A percentile compares a stretch with the other conserved stretches of the same genome.
These are phyloP conservation scores for Chionoecetes opilio DNA, from an alignment of 1,140 invertebrate genomes.

Conservation along the genomic window DNA sequence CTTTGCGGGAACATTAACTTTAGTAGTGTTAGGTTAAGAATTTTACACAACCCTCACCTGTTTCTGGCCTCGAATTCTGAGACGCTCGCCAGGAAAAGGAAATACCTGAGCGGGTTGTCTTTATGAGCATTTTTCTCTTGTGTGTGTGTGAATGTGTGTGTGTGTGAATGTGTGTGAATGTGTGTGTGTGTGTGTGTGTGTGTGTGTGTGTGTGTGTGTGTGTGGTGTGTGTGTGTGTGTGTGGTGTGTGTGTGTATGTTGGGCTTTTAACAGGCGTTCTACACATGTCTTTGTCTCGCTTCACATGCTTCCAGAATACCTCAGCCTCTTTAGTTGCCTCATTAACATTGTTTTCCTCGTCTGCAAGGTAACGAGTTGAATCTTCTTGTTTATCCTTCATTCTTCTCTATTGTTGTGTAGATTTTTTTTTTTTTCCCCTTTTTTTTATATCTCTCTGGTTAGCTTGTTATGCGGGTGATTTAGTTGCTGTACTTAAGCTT, in stretches of 20 bases:
- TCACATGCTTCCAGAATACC: slow-evolving; percentile 16
- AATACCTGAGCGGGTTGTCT: neutral
- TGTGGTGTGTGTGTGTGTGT: too few species aligned
- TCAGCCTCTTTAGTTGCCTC: neutral
- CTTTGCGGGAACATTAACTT: neutral
- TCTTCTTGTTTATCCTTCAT: neutral
- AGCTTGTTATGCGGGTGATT: too few species aligned
- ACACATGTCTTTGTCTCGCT: neutral
- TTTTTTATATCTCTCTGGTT: too few species aligned
- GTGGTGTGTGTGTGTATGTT: too few species aligned
- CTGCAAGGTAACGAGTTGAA: neutral
- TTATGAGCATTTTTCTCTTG: neutral
- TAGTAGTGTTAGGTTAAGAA: neutral
- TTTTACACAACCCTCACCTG: neutral
- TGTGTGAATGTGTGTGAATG: too few species aligned
- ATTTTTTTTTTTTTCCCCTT: too few species aligned
- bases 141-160: too few species aligned
- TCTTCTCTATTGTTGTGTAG: neutral
- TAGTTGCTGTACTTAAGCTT: too few species aligned
- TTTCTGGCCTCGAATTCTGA: too few species aligned
- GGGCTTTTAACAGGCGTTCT: neutral
- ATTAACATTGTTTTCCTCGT: neutral
- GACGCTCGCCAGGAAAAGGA: too few species aligned
- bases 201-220: too few species aligned
- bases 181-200: too few species aligned